Conservation (phyloP, 2,113 vertebrate genomes). For the Typhlomys cinereus region DNA sequence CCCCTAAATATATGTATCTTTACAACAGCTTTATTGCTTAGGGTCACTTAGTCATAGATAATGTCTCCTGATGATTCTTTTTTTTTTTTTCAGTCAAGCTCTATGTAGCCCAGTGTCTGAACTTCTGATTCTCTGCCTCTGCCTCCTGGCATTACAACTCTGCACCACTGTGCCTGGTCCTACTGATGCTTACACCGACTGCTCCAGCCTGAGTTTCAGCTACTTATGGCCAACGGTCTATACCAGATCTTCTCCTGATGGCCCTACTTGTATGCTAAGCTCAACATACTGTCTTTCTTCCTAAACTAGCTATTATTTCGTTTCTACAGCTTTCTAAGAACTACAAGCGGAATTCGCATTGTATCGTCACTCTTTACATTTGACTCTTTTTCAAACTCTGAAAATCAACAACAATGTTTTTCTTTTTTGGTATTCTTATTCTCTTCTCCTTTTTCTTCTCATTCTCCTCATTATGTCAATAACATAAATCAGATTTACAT, state of each 20-base stretch:
- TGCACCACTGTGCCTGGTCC: neutral
- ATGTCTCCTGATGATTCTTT: neutral
- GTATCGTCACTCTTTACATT: neutral
- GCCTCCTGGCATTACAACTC: neutral
- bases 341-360: neutral
- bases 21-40: neutral
- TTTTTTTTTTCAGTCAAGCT: neutral
- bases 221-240: neutral
- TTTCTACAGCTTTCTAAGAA: neutral
- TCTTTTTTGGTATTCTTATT: neutral
- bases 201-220: neutral
- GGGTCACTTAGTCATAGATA: neutral
- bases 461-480: neutral
- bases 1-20: neutral
- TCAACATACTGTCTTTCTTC: neutral
- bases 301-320: neutral
- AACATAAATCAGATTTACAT: neutral
- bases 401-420: neutral
- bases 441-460: too few relatives aligned
- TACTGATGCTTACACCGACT: neutral
- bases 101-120: neutral
- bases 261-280: neutral
- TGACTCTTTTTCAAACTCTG: neutral
- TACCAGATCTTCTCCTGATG: neutral
- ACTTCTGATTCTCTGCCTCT: too few relatives aligned